Percentiles rank a stretch among this genome's conserved stretches.
Conservation (phyloP, 2,888 invertebrate species). For the Acanthosepion lycidas region DNA sequence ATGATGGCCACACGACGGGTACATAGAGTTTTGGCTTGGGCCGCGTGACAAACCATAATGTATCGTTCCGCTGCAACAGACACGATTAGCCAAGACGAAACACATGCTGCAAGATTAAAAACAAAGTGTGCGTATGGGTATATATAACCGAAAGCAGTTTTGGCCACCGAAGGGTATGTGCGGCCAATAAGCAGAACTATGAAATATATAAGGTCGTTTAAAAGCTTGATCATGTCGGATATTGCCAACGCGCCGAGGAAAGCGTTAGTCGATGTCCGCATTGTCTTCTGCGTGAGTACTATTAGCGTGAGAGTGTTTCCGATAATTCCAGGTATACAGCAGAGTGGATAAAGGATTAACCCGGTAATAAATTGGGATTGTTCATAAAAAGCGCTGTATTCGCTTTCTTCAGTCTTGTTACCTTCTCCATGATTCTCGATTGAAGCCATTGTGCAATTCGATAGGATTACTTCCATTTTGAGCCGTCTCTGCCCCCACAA, state of each 20-base stretch:
- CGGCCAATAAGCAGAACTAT: slow-evolving; percentile 62
- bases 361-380: slow-evolving; percentile 67
- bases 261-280: slow-evolving; percentile 69
- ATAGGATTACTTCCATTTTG: neutral
- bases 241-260: slow-evolving; percentile 69
- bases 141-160: slow-evolving; percentile 60
- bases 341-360: slow-evolving; percentile 66
- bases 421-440: neutral
- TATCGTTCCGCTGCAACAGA: slow-evolving; percentile 71
- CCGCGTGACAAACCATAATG: slow-evolving; percentile 70
- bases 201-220: slow-evolving; percentile 70
- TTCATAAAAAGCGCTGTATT: slow-evolving; percentile 63
- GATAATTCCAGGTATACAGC: slow-evolving; percentile 67
- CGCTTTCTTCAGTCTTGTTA: slow-evolving; percentile 34
- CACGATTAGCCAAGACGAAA: slow-evolving; percentile 71
- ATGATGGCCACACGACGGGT: slow-evolving; percentile 63
- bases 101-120: slow-evolving; percentile 68
- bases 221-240: slow-evolving; percentile 68
- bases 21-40: slow-evolving; percentile 62
- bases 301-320: slow-evolving; percentile 67
- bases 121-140: slow-evolving; percentile 72
- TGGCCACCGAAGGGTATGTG: slow-evolving; percentile 55
- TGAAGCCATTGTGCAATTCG: neutral
- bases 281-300: slow-evolving; percentile 65
- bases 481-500: neutral